phyloP scores from a whole-genome alignment of 2,113 vertebrate species.

The Dryoscopus gambensis region DNA sequence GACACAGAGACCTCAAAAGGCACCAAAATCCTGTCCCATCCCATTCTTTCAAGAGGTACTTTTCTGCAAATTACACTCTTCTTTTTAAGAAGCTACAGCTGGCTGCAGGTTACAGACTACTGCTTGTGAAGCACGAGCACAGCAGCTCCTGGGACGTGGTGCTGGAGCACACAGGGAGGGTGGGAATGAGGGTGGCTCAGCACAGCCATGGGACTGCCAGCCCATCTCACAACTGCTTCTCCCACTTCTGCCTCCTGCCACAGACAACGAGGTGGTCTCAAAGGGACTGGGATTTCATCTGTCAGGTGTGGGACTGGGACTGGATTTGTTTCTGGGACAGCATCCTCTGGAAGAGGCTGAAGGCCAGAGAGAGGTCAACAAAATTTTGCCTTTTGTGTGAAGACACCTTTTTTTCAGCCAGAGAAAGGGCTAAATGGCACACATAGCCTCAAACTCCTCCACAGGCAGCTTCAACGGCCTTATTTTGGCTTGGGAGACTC shows the following conservation, averaged over 20 bases:
- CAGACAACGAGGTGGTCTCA: background rate
- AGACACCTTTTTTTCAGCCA: background rate
- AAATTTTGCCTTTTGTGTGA: background rate
- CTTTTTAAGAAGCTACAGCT: background rate
- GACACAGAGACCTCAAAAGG: background rate
- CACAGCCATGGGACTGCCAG: background rate
- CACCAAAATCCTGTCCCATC: background rate
- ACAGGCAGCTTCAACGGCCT: background rate
- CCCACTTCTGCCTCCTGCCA: background rate
- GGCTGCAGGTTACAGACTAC: background rate
- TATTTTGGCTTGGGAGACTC: background rate
- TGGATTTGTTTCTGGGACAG: fast-evolving
- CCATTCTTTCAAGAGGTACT: background rate
- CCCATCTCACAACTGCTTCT: background rate
- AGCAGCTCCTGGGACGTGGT: background rate
- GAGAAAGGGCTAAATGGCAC: background rate
- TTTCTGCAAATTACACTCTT: background rate
- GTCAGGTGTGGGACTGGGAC: background rate
- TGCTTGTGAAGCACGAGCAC: background rate
- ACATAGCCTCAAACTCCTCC: fast-evolving
- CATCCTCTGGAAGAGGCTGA: background rate
- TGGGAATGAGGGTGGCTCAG: background rate
- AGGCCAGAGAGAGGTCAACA: background rate
- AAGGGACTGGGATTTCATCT: background rate
- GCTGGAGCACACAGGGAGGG: fast-evolving